Percentiles rank a stretch among this genome's conserved stretches.
Conservation (phyloP, 2,888 invertebrate genomes). For the Xanthorhoe designata region DNA sequence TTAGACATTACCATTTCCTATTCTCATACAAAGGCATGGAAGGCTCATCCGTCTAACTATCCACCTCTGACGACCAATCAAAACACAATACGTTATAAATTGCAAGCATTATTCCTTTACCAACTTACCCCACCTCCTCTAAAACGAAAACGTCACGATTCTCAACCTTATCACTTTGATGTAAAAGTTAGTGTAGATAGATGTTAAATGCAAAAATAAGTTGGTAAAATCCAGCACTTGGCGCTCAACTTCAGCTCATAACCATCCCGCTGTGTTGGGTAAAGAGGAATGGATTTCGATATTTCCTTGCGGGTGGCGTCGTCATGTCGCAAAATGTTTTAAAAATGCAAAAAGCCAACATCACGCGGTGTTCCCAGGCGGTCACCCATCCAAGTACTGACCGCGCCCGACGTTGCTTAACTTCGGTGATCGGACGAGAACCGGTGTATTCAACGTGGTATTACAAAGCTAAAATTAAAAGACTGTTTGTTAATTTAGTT, state of each 20-base stretch:
- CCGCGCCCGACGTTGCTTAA: constrained; percentile 75
- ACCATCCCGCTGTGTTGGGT: constrained; percentile 48
- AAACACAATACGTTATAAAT: constrained; percentile 85
- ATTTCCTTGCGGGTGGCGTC: constrained; percentile 39
- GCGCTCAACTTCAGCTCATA: constrained; percentile 48
- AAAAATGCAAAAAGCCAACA: constrained; percentile 56
- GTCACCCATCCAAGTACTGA: constrained; percentile 69
- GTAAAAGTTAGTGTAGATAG: constrained; percentile 8
- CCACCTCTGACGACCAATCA: constrained; percentile 72
- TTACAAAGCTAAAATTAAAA: neutral
- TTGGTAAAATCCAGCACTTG: constrained; percentile 41
- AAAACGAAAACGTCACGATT: neutral
- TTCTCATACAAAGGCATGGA: constrained; percentile 68
- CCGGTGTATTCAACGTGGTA: constrained; percentile 53
- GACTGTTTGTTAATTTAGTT: too few species aligned
- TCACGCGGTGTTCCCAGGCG: constrained; percentile 64
- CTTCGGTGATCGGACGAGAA: constrained; percentile 80
- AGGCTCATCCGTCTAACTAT: constrained; percentile 73
- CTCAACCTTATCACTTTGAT: constrained; percentile 16
- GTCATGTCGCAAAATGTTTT: constrained; percentile 20
- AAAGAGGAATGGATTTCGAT: constrained; percentile 47
- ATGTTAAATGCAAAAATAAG: constrained; percentile 7
- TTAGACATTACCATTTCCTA: constrained; percentile 79
- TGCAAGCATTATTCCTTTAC: constrained; percentile 50
- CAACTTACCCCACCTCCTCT: constrained; percentile 21